These are phyloP conservation scores for Danaus melanippus DNA, from an alignment of 1,140 invertebrate species.

Conservation along the genomic window DNA sequence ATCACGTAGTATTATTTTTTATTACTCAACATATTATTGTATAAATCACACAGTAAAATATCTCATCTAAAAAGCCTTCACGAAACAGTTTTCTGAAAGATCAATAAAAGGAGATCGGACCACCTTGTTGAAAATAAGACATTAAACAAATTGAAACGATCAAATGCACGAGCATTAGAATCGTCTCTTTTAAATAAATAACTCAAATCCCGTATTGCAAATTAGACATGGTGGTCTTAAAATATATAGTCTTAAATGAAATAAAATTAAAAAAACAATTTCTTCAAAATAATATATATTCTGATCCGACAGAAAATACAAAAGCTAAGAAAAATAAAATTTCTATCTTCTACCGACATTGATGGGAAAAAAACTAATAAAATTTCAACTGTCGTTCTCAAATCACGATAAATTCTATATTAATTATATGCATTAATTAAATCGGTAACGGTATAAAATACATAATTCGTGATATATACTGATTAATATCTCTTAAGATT, in stretches of 20 bases:
- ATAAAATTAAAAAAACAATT: too few species aligned
- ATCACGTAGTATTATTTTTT: too few species aligned
- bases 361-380: constrained; percentile 1
- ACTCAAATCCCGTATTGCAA: constrained; percentile 39
- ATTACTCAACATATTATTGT: too few species aligned
- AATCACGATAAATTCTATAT: constrained; percentile 19
- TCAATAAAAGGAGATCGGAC: constrained; percentile 28
- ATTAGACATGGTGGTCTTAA: not conserved
- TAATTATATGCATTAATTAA: constrained; percentile 21
- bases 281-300: too few species aligned
- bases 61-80: too few species aligned
- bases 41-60: too few species aligned
- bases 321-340: too few species aligned
- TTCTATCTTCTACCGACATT: too few species aligned
- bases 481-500: constrained; percentile 13
- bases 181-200: constrained; percentile 52
- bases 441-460: constrained; percentile 16
- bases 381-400: constrained; percentile 7
- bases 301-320: too few species aligned
- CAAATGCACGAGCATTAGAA: constrained; percentile 51
- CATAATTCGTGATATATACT: constrained; percentile 16
- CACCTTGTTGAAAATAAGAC: constrained; percentile 61
- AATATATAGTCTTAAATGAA: too few species aligned
- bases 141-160: constrained; percentile 57
- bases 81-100: too few species aligned